Conservation (phyloP, 2,113 vertebrate genomes). For the Rostratula benghalensis region DNA sequence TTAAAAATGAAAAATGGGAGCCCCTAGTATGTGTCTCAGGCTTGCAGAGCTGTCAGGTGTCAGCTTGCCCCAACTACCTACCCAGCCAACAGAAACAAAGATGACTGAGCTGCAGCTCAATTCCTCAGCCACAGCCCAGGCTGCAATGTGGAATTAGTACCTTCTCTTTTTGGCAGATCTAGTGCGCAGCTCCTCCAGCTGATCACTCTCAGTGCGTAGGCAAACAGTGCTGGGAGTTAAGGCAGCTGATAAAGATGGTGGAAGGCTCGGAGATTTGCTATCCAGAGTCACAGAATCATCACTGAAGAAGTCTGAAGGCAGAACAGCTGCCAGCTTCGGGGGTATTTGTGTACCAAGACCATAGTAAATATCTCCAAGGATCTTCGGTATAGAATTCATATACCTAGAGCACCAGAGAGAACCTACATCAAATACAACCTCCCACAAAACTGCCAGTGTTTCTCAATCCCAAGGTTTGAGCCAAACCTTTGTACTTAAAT, state of each 20-base stretch:
- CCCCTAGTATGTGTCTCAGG: not conserved
- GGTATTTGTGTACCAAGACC: slow-evolving; percentile 89
- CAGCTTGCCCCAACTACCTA: not conserved
- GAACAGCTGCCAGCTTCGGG: slow-evolving; percentile 79
- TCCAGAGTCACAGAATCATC: slow-evolving; percentile 88
- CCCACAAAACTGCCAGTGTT: not conserved
- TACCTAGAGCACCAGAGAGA: slow-evolving; percentile 76
- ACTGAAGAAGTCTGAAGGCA: slow-evolving; percentile 91
- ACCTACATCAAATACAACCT: not conserved
- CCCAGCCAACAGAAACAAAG: not conserved
- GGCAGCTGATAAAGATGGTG: slow-evolving; percentile 61
- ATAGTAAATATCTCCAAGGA: slow-evolving; percentile 86
- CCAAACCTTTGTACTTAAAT: not conserved
- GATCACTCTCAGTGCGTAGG: slow-evolving; percentile 58
- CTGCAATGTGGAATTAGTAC: slow-evolving; percentile 41
- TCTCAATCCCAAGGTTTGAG: not conserved
- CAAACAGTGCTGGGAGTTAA: slow-evolving; percentile 37
- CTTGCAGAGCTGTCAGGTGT: not conserved
- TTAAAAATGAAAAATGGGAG: not conserved
- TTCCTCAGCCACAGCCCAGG: not conserved
- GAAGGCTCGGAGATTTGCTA: slow-evolving; percentile 76
- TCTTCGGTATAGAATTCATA: slow-evolving; percentile 80
- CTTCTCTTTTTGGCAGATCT: slow-evolving; percentile 87
- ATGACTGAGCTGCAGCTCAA: not conserved
- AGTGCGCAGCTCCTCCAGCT: slow-evolving; percentile 85